Base-by-base conservation (phyloP, 2,797 vertebrate genomes). In the Argya squamiceps region DNA sequence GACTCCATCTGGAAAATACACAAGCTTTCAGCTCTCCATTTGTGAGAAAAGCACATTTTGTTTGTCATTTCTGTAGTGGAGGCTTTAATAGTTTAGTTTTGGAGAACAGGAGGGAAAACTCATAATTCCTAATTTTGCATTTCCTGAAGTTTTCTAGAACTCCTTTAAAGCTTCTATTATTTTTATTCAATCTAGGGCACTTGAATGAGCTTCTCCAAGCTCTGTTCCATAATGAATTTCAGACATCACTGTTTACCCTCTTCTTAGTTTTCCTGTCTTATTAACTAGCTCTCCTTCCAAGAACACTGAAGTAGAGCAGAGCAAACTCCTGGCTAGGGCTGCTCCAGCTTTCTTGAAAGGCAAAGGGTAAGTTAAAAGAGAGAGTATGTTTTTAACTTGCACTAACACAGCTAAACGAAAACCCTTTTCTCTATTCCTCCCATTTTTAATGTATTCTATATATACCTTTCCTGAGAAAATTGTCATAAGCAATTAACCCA, bases 261-360 rank as follows among this genome's bases (percentile, higher is more conserved):
- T 96, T 97, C 97, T 98, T 97, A 98, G 98, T 97, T 97, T 97
- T 98, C 96, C 94, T 98, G 90, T 98, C 98, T 98, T 98, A 97
- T 98, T 98, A 98, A 99, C 97, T 98, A 99, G 98, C 98, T 98
- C 98, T 97, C 98, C 98, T 98, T 98, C 97, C 98, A 98, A 98
- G 98, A 98, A 96, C 97, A 98, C 98, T 95, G 98, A 98, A 98
- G 97, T 98, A 98, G 98, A 98, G 95, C 99, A 99, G 97, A 99
- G 95, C 98, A 99, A 98, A 98, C 97, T 98, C 78, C 98, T 99
- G 98, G 98, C 98, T 97, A 98, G 97, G 98, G 98, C 98, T 85
- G 98, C 98, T 98, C 98, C 99, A 81, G 98, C 99, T 98, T 99
- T 99, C 98, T 98, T 99, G 96, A 99, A 98, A 98, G 99, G 99